These are phyloP conservation scores for Nibea albiflora DNA, from an alignment of 2,113 vertebrate species.

Conservation along the genomic window DNA sequence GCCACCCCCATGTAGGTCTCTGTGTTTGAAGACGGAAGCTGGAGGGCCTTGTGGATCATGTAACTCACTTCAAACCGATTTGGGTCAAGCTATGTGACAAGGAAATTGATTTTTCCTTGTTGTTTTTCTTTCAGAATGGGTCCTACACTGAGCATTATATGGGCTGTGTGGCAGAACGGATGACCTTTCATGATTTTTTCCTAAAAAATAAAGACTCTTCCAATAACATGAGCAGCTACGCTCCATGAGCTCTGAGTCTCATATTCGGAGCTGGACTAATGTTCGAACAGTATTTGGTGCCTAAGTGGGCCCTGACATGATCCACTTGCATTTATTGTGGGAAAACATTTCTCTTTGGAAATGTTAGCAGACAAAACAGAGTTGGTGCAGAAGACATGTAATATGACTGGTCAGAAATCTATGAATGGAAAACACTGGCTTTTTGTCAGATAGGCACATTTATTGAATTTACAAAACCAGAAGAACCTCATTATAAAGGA, in stretches of 20 bases:
- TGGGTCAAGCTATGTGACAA: conserved; percentile 60
- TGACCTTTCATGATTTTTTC: conserved; percentile 41
- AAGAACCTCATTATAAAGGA: not conserved
- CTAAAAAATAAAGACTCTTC: conserved; percentile 25
- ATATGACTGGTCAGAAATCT: conserved; percentile 13
- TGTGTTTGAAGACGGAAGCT: conserved; percentile 73
- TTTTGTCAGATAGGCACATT: conserved; percentile 9
- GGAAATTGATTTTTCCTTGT: conserved; percentile 72
- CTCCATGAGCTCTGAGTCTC: conserved; percentile 30
- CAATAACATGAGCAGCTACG: conserved; percentile 27
- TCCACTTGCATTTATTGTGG: conserved; percentile 54
- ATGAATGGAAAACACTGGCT: conserved; percentile 25
- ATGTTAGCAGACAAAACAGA: conserved; percentile 40
- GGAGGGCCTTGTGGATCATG: conserved; percentile 65
- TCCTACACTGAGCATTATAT: conserved; percentile 29
- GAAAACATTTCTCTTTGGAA: conserved; percentile 36
- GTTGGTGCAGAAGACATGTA: conserved; percentile 7
- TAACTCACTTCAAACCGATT: conserved; percentile 71
- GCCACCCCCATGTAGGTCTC: conserved; percentile 46
- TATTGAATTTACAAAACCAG: not conserved
- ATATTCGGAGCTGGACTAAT: conserved; percentile 20
- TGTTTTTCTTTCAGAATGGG: conserved; percentile 53
- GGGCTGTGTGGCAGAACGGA: conserved; percentile 26
- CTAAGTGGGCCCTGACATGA: conserved; percentile 38
- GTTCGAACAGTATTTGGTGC: conserved; percentile 18